These are phyloP conservation scores for Prolemur simus DNA, from an alignment of 2,113 vertebrate genomes.

Conservation along the genomic window DNA sequence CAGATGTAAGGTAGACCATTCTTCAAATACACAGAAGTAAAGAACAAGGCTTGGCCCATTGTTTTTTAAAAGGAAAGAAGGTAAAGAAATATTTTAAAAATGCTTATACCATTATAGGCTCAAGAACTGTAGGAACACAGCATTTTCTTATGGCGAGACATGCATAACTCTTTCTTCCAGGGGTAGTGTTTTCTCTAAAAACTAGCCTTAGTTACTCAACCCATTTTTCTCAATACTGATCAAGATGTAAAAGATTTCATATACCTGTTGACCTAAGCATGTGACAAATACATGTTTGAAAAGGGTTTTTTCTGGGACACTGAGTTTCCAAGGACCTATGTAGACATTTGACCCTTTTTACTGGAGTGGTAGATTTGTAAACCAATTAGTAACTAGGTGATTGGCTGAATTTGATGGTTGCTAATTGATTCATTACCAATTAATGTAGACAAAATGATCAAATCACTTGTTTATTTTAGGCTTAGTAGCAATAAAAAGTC, in stretches of 20 bases:
- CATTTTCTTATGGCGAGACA: background rate
- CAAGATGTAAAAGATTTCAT: background rate
- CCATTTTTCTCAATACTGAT: background rate
- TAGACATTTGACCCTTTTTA: background rate
- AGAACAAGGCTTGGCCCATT: background rate
- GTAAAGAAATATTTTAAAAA: background rate
- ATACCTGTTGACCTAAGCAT: background rate
- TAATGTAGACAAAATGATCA: conserved; percentile 59
- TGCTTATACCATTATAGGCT: background rate
- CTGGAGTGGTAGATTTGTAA: conserved; percentile 16
- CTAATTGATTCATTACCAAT: conserved; percentile 59
- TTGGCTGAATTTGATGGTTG: conserved; percentile 24
- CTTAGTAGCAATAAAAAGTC: conserved; percentile 62
- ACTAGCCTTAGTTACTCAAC: background rate
- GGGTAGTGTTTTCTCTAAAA: background rate
- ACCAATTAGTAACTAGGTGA: conserved; percentile 43
- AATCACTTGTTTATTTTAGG: conserved; percentile 57
- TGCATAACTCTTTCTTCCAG: background rate
- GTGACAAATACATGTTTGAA: background rate
- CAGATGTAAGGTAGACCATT: background rate
- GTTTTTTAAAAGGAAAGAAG: background rate
- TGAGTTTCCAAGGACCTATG: background rate
- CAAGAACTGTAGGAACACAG: background rate
- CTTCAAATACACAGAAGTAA: background rate
- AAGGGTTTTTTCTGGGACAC: background rate